Conservation (phyloP, 2,888 invertebrate genomes). For the Abscondita cerata region DNA sequence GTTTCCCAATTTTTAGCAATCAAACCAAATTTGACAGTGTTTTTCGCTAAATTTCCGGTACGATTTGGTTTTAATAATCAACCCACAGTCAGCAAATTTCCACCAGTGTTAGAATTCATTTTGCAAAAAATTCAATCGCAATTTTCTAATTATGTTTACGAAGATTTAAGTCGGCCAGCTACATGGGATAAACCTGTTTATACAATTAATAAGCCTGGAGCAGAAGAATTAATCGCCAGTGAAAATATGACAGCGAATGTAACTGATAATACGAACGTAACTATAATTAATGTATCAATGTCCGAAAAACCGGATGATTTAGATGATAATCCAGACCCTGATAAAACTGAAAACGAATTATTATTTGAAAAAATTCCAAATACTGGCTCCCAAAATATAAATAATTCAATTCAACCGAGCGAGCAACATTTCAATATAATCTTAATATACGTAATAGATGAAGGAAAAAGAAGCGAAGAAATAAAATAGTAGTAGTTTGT, state of each 20-base stretch:
- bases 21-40: too few relatives aligned
- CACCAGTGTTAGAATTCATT: conserved; percentile 71
- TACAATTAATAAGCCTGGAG: background rate
- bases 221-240: background rate
- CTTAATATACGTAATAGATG: too few relatives aligned
- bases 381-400: background rate
- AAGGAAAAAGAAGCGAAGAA: too few relatives aligned
- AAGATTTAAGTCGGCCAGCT: conserved; percentile 61
- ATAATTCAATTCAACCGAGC: background rate
- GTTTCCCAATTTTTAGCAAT: too few relatives aligned
- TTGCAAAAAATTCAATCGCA: conserved; percentile 74
- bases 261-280: background rate
- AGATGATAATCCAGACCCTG: conserved; percentile 14
- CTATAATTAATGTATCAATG: background rate
- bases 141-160: conserved; percentile 71
- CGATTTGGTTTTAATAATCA: conserved; percentile 19
- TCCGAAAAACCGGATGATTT: conserved; percentile 3
- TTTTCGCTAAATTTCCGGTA: background rate
- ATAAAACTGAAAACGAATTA: conserved; percentile 6
- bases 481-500: too few relatives aligned
- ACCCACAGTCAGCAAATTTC: conserved; percentile 60
- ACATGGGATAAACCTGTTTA: conserved; percentile 52
- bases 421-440: too few relatives aligned
- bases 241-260: background rate
- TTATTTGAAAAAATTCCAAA: conserved; percentile 27